A percentile compares a stretch with the other conserved stretches of the same genome.
phyloP scores from a whole-genome alignment of 1,140 invertebrate genomes.

The Aphaenogaster rudis region DNA sequence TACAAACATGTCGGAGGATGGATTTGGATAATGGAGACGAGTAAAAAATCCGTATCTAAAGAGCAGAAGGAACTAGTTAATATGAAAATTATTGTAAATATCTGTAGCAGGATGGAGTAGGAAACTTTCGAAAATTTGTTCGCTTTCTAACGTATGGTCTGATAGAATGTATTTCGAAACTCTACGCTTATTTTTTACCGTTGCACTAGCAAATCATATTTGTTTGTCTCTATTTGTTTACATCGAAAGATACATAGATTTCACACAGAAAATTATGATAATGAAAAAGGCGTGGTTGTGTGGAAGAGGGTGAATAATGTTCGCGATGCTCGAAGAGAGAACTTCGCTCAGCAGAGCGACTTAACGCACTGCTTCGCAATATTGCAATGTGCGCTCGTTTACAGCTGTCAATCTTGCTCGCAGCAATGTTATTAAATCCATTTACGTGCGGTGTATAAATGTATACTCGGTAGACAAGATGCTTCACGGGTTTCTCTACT shows the following conservation, averaged over 20 bases:
- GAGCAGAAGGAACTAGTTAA: not conserved
- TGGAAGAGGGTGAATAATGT: conserved; percentile 45
- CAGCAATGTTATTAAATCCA: conserved; percentile 63
- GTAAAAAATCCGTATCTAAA: not conserved
- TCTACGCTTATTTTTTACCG: not conserved
- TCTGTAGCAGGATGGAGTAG: not conserved
- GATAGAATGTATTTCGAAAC: not conserved
- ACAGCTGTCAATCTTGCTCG: conserved; percentile 63
- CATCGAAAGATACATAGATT: conserved; percentile 5
- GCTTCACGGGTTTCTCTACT: conserved; percentile 43
- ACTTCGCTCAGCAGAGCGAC: conserved; percentile 18
- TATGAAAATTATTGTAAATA: not conserved
- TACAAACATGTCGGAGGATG: not conserved
- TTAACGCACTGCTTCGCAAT: conserved; percentile 49
- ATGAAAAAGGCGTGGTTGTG: conserved; percentile 54
- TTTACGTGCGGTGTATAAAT: conserved; percentile 56
- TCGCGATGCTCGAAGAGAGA: conserved; percentile 27
- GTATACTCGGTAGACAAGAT: conserved; percentile 48
- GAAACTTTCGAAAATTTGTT: not conserved
- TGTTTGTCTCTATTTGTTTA: conserved; percentile 27
- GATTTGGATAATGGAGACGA: not conserved
- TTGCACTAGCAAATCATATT: conserved; percentile 9
- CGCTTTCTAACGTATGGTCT: not conserved
- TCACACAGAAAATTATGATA: conserved; percentile 45
- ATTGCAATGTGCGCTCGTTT: conserved; percentile 57